Evolutionary conservation across 2,113 vertebrate genomes (phyloP), one percentile per base, ranked within the genome.

Genomic region (Atrichornis clamosus): DNA sequence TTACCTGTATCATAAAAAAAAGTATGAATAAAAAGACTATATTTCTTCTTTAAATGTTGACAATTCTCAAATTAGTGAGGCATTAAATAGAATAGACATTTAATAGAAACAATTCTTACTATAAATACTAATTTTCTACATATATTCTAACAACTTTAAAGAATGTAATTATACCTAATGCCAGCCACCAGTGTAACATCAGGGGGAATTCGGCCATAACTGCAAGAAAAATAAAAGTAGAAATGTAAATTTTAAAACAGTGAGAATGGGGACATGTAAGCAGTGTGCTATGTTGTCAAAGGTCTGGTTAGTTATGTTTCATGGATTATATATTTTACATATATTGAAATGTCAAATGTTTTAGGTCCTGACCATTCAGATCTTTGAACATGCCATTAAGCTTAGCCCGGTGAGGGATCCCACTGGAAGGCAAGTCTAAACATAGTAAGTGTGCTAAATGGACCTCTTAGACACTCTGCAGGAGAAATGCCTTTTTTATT

Each of bases 121-220:
- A 26, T 74, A 56, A 70, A n/a, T 70, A 65, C 7, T 65, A 22
- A 16, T 87, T 80, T 80, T 90, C 53, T 83, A 47, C 30, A 30
- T 15, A 47, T 12, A 85, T 20, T 79, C 53, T 84, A 84, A 47
- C 9, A 70, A 53, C 52, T 58, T 59, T 58, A 39, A 87, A 39
- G 18, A 79, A 46, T 74, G 19, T 16, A 67, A 35, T 30, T 72
- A 69, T 98, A 99, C 98, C 98, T 98, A 99, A 97, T 84, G 98
- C 98, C 92, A 98, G 93, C 98, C 98, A 99, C 98, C 98, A 99
- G 89, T 99, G 98, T 96, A 98, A 98, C 64, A 96, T 98, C 95
- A 97, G 84, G n/a, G 98, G 98, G 65, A 99, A 98, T 97, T 99
- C 98, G 96, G 97, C 84, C 96, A 98, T 99, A 91, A 99, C 98